phyloP scores from a whole-genome alignment of 2,113 vertebrate species.

The Ammodramus savannarum region DNA sequence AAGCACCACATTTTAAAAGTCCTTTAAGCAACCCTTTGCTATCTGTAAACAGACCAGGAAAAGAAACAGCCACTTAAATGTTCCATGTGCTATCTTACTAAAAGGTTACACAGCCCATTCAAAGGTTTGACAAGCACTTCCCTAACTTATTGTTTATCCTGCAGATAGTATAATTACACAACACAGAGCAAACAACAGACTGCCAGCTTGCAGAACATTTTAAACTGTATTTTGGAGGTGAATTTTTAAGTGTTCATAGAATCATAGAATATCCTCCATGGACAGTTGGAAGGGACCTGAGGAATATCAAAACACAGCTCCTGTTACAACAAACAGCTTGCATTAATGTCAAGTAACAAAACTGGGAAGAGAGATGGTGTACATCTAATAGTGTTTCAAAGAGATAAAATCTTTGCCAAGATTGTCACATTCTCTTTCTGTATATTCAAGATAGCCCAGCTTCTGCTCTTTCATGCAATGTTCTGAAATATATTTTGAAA shows the following conservation, averaged over 20 bases:
- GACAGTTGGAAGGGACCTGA: background rate
- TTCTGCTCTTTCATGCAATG: background rate
- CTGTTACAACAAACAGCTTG: background rate
- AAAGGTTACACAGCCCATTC: background rate
- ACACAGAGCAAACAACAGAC: background rate
- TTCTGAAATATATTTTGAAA: background rate
- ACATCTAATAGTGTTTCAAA: background rate
- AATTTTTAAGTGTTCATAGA: background rate
- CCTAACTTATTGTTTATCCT: background rate
- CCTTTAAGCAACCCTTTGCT: background rate
- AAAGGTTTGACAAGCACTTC: background rate
- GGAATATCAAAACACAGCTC: accelerated
- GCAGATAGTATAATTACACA: background rate
- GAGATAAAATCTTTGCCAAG: background rate
- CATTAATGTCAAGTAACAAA: background rate
- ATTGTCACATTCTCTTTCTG: background rate
- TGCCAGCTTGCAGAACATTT: background rate
- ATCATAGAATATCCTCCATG: background rate
- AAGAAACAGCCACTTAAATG: background rate
- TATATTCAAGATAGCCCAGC: background rate
- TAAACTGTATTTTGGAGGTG: background rate
- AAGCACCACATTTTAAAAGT: background rate
- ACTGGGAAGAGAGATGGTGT: background rate
- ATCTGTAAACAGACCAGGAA: background rate
- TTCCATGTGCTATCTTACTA: background rate